Evolutionary conservation across 2,113 vertebrate species (phyloP).

Genomic region (Xyliphius kryptos): DNA sequence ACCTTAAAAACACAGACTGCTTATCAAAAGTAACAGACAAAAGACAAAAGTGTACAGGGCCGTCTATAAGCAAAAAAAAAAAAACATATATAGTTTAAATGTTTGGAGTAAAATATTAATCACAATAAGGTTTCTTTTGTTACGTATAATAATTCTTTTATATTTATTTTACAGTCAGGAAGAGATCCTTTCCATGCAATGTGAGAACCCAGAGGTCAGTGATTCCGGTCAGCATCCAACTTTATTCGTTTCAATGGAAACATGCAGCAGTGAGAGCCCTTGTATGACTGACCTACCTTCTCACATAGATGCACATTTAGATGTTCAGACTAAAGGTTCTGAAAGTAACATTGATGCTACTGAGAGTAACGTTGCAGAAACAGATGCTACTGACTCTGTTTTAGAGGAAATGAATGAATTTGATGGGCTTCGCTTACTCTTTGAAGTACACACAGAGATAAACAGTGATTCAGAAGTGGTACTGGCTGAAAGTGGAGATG

Average conservation of each 20-base stretch:
- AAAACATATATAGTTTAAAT: too few species aligned
- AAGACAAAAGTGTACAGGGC: too few species aligned
- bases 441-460: constrained; percentile 10
- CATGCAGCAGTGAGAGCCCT: constrained; percentile 2
- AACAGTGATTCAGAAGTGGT: not conserved
- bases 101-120: not conserved
- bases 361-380: not conserved
- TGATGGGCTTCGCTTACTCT: not conserved
- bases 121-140: constrained; percentile 2
- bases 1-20: not conserved
- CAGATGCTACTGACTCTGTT: not conserved
- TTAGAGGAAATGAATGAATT: constrained; percentile 2
- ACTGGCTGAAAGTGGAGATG: not conserved
- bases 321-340: constrained; percentile 8
- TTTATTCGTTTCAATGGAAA: constrained; percentile 3
- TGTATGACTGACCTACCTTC: not conserved
- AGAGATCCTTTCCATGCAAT: not conserved
- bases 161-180: constrained; percentile 18
- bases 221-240: constrained; percentile 26
- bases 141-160: not conserved
- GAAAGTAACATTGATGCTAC: not conserved
- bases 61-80: too few species aligned
- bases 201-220: constrained; percentile 21
- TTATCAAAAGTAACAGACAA: too few species aligned
- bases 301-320: constrained; percentile 6